Percentiles rank a stretch among this genome's conserved stretches.
Conservation (phyloP, 2,888 invertebrate genomes). For the Mactromeris polynyma region DNA sequence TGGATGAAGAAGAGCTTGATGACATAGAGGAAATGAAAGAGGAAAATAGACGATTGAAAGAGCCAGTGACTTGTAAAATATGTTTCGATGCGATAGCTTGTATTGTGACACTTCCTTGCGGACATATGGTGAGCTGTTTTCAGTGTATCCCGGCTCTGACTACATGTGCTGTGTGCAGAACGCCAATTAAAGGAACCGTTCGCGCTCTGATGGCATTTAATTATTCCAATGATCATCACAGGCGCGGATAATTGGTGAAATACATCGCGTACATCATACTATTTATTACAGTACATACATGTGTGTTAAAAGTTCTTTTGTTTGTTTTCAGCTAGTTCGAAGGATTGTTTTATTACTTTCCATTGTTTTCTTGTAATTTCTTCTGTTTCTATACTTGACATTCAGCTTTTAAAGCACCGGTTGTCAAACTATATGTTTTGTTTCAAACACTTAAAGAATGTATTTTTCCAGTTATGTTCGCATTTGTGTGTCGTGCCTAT, state of each 20-base stretch:
- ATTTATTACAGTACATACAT: neutral
- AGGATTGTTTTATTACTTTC: too few relatives aligned
- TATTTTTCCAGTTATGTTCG: too few relatives aligned
- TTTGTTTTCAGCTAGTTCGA: too few relatives aligned
- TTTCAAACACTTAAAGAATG: too few relatives aligned
- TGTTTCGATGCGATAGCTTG: slow-evolving; percentile 51
- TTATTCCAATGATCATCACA: neutral
- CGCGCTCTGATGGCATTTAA: slow-evolving; percentile 39
- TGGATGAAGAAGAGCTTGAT: neutral
- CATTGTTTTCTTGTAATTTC: too few relatives aligned
- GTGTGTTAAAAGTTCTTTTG: neutral
- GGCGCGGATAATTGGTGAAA: neutral
- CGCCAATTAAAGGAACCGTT: slow-evolving; percentile 34
- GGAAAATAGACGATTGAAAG: slow-evolving; percentile 34
- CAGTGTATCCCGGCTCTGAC: slow-evolving; percentile 48
- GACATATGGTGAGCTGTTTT: slow-evolving; percentile 50
- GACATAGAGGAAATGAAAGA: neutral
- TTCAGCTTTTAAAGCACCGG: too few relatives aligned
- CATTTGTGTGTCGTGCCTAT: too few relatives aligned
- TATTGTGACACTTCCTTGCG: slow-evolving; percentile 52
- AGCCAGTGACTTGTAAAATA: slow-evolving; percentile 42
- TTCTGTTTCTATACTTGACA: too few relatives aligned
- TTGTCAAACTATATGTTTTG: too few relatives aligned
- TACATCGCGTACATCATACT: neutral
- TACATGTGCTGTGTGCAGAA: slow-evolving; percentile 43